Evolutionary conservation across 2,888 invertebrate species (phyloP), one percentile per base, ranked within the genome.

Genomic region (Microctonus brassicae): DNA sequence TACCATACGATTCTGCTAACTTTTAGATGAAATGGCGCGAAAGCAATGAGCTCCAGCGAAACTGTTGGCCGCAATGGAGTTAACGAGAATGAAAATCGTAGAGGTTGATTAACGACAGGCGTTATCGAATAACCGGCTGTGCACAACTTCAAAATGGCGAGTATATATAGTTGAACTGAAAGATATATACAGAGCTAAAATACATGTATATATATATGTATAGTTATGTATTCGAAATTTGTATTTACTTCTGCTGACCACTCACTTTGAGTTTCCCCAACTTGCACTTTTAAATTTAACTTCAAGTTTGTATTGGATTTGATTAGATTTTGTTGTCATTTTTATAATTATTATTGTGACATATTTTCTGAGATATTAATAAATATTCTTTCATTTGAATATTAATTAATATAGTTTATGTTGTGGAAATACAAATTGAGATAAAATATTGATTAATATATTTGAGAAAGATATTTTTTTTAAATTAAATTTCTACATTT

Each of bases 31-130:
- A 55, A 58, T 60, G 55, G 36, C 65, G 26, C 62, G 53, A 62
- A 58, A 65, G 68, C 63, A 65, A 57, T 47, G 68, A 57, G 65
- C 53, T 65, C 33, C 36, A 34, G 63, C 34, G 39, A 47, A 70
- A 69, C 58, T 64, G 60, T 22, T 39, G 68, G 36, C 63, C 65
- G 60, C 71, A 66, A 72, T 62, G 72, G 47, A 67, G 70, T 69
- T 74, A 69, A 74, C 69, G 69, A 72, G 65, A 73, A 69, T 74
- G 71, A 77, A 75, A 73, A 77, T 75, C 58, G 72, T 64, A 26
- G 73, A 29, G 69, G 73, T 74, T 75, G 75, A 77, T 75, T 75
- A 74, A 75, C 72, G 76, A 75, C 70, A 62, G 70, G 53, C 63
- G 75, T 73, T 75, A 76, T 75, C 72, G 73, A 73, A 71, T 73